Evolutionary conservation across 2,113 vertebrate genomes (phyloP), one percentile per base, ranked within the genome.

Genomic region (Rattus norvegicus): DNA sequence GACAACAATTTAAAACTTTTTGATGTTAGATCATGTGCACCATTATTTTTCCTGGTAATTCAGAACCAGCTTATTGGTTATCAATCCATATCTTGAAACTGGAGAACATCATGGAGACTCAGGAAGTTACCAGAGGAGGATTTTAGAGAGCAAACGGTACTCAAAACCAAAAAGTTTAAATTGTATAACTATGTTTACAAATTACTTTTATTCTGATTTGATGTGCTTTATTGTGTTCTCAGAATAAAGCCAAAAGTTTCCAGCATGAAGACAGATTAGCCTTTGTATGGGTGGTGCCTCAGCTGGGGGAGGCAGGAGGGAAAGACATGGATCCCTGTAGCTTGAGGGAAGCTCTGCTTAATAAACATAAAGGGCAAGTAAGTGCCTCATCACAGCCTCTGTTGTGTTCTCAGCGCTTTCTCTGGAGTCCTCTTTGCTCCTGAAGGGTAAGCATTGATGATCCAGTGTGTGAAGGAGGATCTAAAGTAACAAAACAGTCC

Each of bases 151-250:
- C 26, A 85, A 86, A 76, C 63, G 89, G 28, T 22, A 83, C 72
- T 84, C 56, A 73, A 84, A 61, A 72, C 13, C 43, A 39, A 89
- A 92, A 94, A 61, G 54, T 95, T 70, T 87, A 84, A 84, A 79
- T 88, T 75, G 16, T 80, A 5, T 65, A 81, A 75, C 52, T 56
- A 33, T 22, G 17, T 75, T 92, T 89, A 33, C 11, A 93, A 79
- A 81, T 88, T 81, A 80, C 70, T 92, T 59, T 95, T 95, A 47
- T 92, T 97, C 61, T 89, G 7, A 87, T 94, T 92, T 93, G 95
- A 52, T 72, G 28, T 47, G 63, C 14, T 83, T 88, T 73, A 69
- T 80, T 30, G 49, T 69, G 5, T 93, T 94, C 61, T 95, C 36
- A 77, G 22, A 52, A 49, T 80, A 92, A 97, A 88, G 30, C 10